Evolutionary conservation across 35 echinoderm and acorn worm species (phyloP), one percentile per base, ranked within the genome.

Genomic region (Heliocidaris erythrogramma): DNA sequence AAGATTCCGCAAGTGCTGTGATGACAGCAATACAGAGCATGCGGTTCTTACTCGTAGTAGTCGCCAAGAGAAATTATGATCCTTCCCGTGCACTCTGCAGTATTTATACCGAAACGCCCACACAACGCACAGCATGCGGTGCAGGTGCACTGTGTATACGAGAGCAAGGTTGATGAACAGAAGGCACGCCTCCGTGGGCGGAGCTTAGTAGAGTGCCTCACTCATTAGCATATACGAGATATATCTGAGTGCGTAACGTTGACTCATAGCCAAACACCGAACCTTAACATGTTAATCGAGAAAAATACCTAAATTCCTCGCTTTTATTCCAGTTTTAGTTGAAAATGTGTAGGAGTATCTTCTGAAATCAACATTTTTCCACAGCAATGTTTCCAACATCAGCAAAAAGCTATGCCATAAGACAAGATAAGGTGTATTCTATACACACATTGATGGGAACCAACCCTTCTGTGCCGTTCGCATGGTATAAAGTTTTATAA

Each of bases 401-500:
- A 78, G 65, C 65, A 78, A 1, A 78, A 78, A 56, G 5, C 4
- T 78, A 27, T 78, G 14, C 65, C 2, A 27, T 78, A 2, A 78
- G 21, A 78, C 65, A 78, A n/a, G 27, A 78, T 78, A 78, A 78
- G 65, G 65, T 78, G 21, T 27, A 29, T 78, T 78, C 21, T 21
- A 24, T 7, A 78, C 18, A 13, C 21, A 11, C 18, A 30, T 50
- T 42, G 31, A 49, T 92, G 91, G 91, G 91, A 92, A 92, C 47
- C 49, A 59, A 16, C 4, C 49, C 16, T n/a, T 89, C 50, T 92
- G 49, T 89, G 87, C 32, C 4, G n/a, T 59, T 92, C 48, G 91
- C 91, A 48, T 52, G 95, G 95, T 92, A 96, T 96, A 96, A 96
- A 93, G 50, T 96, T 96, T 96, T 96, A 94, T 94, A 94, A 29